Conservation (phyloP, 2,113 vertebrate species). For the Brachirus orientalis region DNA sequence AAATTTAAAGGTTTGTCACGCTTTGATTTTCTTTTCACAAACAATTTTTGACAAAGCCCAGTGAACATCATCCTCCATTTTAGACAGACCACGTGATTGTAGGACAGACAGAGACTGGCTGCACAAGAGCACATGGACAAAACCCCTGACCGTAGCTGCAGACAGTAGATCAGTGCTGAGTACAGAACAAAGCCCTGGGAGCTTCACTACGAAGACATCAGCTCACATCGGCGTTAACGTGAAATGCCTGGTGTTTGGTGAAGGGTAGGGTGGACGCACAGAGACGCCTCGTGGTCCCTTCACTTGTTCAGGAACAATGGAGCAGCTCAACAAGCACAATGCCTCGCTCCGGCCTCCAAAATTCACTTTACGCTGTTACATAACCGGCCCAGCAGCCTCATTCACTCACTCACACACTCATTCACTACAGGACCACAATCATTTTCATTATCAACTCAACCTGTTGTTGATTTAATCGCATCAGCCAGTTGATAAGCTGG, state of each 20-base stretch:
- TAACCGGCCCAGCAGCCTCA: neutral
- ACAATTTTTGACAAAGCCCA: too few species aligned
- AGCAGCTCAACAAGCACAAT: neutral
- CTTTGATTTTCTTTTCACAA: too few species aligned
- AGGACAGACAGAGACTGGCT: too few species aligned
- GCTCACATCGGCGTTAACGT: constrained; percentile 18
- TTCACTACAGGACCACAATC: too few species aligned
- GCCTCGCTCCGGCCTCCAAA: neutral
- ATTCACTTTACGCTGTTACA: neutral
- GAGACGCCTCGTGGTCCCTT: neutral
- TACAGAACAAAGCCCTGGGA: too few species aligned
- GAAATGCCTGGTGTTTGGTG: neutral
- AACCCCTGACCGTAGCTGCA: too few species aligned
- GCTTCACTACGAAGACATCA: neutral
- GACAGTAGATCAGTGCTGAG: too few species aligned
- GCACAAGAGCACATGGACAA: too few species aligned
- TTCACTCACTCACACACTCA: too few species aligned
- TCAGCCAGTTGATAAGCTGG: neutral
- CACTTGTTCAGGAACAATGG: constrained; percentile 1
- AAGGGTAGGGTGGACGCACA: neutral
- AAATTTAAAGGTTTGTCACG: too few species aligned
- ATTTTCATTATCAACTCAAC: neutral
- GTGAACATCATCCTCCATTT: too few species aligned
- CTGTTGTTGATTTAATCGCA: neutral
- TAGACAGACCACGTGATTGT: too few species aligned